Evolutionary conservation across 2,797 vertebrate genomes (phyloP).

Genomic region (Cryptoblepharus egeriae): DNA sequence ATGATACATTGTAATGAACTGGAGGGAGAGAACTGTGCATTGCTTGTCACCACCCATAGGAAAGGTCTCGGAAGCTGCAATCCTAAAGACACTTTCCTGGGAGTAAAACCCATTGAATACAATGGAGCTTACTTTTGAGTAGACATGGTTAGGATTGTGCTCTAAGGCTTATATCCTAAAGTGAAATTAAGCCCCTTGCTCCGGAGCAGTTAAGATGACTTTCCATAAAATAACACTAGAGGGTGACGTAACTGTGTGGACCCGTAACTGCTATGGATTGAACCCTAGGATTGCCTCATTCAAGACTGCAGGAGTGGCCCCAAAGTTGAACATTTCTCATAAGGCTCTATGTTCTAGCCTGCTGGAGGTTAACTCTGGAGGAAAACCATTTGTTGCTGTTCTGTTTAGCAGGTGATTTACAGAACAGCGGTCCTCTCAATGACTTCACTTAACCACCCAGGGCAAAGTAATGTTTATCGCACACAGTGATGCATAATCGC

Average conservation of each 20-base stretch:
- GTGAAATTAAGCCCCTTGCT: no score
- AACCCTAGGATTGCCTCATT: background rate
- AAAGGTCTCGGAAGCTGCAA: no score
- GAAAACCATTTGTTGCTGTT: constrained; percentile 27
- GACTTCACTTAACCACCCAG: constrained; percentile 51
- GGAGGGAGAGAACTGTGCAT: no score
- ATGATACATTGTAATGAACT: background rate
- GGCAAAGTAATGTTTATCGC: constrained; percentile 52
- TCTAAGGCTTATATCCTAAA: no score
- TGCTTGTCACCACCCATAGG: background rate
- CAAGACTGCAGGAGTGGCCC: background rate
- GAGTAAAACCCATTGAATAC: no score
- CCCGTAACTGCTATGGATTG: no score
- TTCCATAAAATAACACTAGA: no score
- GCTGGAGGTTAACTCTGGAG: constrained; percentile 29
- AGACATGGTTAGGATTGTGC: no score
- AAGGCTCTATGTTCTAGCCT: constrained; percentile 14
- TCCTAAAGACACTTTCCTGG: no score
- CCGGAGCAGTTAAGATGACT: no score
- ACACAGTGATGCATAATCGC: constrained; percentile 56
- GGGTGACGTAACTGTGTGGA: no score
- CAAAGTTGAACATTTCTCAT: constrained; percentile 2
- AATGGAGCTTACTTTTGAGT: no score
- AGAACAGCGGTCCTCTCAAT: constrained; percentile 48
- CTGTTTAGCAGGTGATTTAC: constrained; percentile 61